Conservation (phyloP, 2,888 invertebrate genomes). For the Andrena camellia region DNA sequence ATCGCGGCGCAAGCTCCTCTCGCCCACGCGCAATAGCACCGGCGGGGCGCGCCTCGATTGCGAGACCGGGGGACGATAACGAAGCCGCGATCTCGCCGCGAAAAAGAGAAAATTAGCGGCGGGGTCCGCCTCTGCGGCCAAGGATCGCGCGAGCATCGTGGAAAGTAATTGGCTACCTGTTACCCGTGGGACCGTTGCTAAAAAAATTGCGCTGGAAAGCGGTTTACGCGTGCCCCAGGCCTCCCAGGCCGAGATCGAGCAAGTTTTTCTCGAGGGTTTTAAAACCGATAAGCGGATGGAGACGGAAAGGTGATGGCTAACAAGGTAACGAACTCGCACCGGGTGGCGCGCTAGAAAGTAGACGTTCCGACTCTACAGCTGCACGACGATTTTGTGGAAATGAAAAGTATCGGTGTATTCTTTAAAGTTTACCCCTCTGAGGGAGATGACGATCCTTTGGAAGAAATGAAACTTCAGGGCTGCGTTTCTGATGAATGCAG, state of each 20-base stretch:
- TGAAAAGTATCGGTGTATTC: not conserved
- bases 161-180: constrained; percentile 50
- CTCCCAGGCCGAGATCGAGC: not conserved
- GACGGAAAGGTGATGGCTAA: too few relatives aligned
- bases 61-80: not conserved
- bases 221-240: not conserved
- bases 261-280: not conserved
- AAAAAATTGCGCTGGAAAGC: constrained; percentile 34
- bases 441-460: too few relatives aligned
- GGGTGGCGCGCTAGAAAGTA: too few relatives aligned
- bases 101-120: constrained; percentile 43
- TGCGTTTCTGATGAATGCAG: not conserved
- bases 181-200: constrained; percentile 35
- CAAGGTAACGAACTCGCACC: too few relatives aligned
- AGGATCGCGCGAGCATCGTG: constrained; percentile 7
- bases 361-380: not conserved
- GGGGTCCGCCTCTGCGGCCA: not conserved
- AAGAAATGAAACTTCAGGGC: not conserved
- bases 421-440: not conserved
- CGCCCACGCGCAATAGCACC: constrained; percentile 10
- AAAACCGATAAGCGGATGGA: not conserved
- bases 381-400: not conserved
- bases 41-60: constrained; percentile 34
- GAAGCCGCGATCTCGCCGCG: constrained; percentile 5
- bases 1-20: not conserved